phyloP scores from a whole-genome alignment of 2,113 vertebrate genomes.

The Nyctibius bracteatus region DNA sequence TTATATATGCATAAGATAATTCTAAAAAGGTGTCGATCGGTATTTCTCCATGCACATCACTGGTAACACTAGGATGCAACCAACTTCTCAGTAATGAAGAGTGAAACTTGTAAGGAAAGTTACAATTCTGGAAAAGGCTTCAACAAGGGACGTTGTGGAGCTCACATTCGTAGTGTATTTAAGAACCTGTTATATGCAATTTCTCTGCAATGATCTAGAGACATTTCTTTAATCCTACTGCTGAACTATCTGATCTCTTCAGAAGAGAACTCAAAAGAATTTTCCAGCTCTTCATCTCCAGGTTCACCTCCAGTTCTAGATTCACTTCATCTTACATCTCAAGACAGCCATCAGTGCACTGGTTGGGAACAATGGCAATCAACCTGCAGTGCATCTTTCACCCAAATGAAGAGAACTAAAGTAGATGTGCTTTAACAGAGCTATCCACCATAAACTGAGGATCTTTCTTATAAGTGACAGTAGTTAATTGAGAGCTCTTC shows the following conservation, averaged over 20 bases:
- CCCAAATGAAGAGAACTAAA: neutral
- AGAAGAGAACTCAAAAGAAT: neutral
- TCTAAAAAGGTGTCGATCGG: neutral
- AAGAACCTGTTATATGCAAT: neutral
- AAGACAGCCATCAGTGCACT: neutral
- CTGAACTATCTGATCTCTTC: neutral
- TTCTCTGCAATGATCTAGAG: neutral
- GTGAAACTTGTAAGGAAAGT: neutral
- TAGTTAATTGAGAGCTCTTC: neutral
- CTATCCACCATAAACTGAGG: neutral
- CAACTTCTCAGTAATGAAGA: neutral
- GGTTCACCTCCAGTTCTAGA: neutral
- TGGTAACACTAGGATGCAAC: neutral
- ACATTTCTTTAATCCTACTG: neutral
- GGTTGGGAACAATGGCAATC: neutral
- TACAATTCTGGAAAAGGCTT: neutral
- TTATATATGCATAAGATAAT: neutral
- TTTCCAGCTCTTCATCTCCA: neutral
- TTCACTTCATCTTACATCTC: neutral
- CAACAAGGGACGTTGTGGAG: neutral
- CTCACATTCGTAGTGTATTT: neutral
- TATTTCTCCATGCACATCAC: neutral
- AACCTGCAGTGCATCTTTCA: neutral
- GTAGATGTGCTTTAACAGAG: neutral
- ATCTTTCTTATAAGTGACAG: neutral